phyloP scores from a whole-genome alignment of 2,888 invertebrate species.

The Hydrotaea diabolus region DNA sequence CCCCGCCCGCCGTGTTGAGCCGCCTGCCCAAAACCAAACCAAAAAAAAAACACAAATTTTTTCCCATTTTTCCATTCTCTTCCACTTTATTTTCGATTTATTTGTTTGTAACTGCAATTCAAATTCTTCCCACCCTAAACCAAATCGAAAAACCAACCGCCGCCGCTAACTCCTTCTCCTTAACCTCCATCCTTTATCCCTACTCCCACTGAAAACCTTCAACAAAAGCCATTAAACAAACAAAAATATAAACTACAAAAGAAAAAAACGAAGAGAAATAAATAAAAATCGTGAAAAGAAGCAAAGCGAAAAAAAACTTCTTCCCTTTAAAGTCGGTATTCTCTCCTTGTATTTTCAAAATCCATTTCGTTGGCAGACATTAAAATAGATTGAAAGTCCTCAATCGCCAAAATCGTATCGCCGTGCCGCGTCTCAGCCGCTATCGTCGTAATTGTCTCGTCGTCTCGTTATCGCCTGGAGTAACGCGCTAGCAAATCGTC shows the following conservation, averaged over 20 bases:
- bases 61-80: background rate
- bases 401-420: background rate
- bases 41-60: background rate
- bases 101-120: slow-evolving; percentile 36
- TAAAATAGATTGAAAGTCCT: background rate
- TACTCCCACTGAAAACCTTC: background rate
- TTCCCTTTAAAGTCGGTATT: no score
- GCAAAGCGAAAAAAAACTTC: background rate
- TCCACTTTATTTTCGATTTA: slow-evolving; percentile 31
- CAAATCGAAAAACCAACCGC: background rate
- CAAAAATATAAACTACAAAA: slow-evolving; percentile 15
- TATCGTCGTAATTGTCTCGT: background rate
- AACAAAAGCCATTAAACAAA: slow-evolving; percentile 40
- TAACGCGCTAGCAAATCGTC: slow-evolving; percentile 19
- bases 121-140: background rate
- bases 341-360: no score
- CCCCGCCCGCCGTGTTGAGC: no score
- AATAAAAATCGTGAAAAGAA: background rate
- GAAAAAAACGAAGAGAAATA: background rate
- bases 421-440: background rate
- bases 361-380: slow-evolving; percentile 5
- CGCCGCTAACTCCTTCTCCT: background rate
- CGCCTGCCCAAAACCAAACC: background rate
- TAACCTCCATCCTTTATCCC: background rate
- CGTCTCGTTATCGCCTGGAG: background rate